Percentiles rank a stretch among this genome's conserved stretches.
These are phyloP conservation scores for Rapana venosa DNA, from an alignment of 2,888 invertebrate genomes.

Conservation along the genomic window DNA sequence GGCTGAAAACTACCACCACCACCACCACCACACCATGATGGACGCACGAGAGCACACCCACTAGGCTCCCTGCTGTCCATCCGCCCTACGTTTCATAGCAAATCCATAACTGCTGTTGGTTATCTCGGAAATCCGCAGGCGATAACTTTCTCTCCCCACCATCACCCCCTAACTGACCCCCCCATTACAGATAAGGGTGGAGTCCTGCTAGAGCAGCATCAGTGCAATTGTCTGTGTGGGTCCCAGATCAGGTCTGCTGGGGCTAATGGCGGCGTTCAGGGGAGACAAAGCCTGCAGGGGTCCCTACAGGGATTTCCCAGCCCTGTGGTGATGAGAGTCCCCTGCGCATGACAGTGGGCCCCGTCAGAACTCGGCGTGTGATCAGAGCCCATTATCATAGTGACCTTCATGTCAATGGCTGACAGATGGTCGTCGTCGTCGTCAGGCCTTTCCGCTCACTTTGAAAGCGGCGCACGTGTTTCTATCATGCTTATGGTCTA, in stretches of 20 bases:
- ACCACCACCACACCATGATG: no score
- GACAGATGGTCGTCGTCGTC: neutral
- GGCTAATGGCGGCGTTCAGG: slow-evolving; percentile 14
- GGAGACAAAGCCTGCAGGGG: neutral
- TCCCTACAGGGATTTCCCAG: neutral
- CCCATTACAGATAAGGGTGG: neutral
- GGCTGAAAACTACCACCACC: no score
- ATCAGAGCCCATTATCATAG: neutral
- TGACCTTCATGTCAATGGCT: neutral
- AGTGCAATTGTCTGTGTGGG: no score
- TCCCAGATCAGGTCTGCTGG: neutral
- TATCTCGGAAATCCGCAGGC: no score
- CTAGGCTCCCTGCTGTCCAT: no score
- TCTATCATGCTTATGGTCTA: no score
- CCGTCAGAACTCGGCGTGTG: neutral
- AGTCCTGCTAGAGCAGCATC: no score
- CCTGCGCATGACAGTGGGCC: neutral
- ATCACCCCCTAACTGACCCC: neutral
- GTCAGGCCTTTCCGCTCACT: neutral
- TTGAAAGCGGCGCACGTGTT: no score
- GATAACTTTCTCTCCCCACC: neutral
- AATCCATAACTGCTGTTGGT: no score
- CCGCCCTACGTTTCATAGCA: no score
- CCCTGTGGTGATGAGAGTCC: neutral
- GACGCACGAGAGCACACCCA: no score